Evolutionary conservation across 2,888 invertebrate genomes (phyloP), one percentile per base, ranked within the genome.

Genomic region (Caenorhabditis plicata): DNA sequence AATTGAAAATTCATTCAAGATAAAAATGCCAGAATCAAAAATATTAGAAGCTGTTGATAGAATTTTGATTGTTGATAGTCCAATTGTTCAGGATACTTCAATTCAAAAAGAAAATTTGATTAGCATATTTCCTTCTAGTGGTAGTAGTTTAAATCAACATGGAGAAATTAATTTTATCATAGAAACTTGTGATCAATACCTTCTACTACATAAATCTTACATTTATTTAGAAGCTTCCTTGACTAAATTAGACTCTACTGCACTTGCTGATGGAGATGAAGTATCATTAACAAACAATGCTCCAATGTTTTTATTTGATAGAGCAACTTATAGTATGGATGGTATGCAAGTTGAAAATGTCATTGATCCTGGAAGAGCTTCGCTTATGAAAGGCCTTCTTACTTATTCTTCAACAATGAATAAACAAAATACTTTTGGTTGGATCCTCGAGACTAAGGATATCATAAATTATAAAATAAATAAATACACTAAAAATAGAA

Each of bases 391-490:
- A 67, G 70, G 68, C 11, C 46, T 67, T 7, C 36, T 45, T 25
- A 45, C 45, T 36, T 45, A 46, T 62, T 66, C 41, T 58, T 40
- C 25, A 51, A 67, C 68, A 11, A 55, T 67, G 62, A 69, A 61
- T 45, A 64, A 71, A 60, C 69, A 70, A 65, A 68, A 68, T 38
- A 61, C 70, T 36, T 68, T 68, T 61, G 68, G 64, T 11, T 68
- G 68, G 68, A 71, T 68, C 36, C 26, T 66, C 13, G 66, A 66
- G 39, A 65, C 62, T 8, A 53, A 51, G 23, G 64, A 52, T 27
- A 71, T 53, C 27, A 25, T 64, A 27, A 53, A 43, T 23, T 68
- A 67, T 25, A 71, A 71, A 44, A 71, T 68, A 35, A 60, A 66
- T 38, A 68, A 68, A 32, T 68, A 68, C 35, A 68, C 65, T 2